Evolutionary conservation across 2,888 invertebrate genomes (phyloP), one percentile per base, ranked within the genome.

Genomic region (Limulus polyphemus): DNA sequence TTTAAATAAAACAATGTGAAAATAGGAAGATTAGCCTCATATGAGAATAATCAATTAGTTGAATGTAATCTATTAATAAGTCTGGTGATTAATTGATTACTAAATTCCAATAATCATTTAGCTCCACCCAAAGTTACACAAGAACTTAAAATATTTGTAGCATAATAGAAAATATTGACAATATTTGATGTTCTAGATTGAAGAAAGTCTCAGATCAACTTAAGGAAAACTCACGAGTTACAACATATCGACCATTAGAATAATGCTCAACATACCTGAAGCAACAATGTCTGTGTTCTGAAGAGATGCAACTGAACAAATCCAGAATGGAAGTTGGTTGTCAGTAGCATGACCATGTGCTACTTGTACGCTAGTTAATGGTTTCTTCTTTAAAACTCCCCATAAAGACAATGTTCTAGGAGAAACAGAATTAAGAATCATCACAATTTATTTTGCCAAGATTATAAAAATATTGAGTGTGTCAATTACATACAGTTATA

Each of bases 231-330:
- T 56, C n/a, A n/a, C n/a, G n/a, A n/a, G n/a, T n/a, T n/a, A n/a
- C n/a, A n/a, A n/a, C 32, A 32, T 32, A 32, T 32, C 32, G 10
- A 49, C 47, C 2, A 16, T 11, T 32, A 51, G n/a, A 64, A 55
- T 49, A n/a, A 17, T 32, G 10, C 11, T 48, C 12, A 16, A 32
- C 32, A 32, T 75, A 83, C 87, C 87, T 71, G 94, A 88, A 32
- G 92, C 94, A 70, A 94, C 81, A 14, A 97, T 79, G 80, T 97
- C 94, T 7, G 93, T 87, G 76, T 93, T 90, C 11, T 86, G 79
- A 57, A 90, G 79, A 11, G 90, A 83, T 48, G 88, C 84, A 61
- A 95, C 79, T 63, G 90, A 83, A 59, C 85, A 85, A 65, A 97
- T 88, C 95, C 97, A 97, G 73, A 87, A 83, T 0, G 92, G 84